phyloP scores from a whole-genome alignment of 1,140 invertebrate genomes.

The Sitodiplosis mosellana region DNA sequence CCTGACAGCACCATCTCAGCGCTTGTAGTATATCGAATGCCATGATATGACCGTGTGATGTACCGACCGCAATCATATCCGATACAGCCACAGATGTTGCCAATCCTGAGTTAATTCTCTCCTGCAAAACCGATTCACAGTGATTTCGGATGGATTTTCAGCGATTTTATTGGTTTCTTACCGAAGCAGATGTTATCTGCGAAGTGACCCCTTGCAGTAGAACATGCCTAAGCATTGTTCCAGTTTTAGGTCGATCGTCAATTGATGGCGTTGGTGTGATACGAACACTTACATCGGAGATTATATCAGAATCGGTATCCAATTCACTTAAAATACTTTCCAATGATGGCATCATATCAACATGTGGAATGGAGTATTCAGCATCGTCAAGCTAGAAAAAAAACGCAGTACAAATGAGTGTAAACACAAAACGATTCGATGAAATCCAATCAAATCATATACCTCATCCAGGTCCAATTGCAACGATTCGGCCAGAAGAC shows the following conservation, averaged over 20 bases:
- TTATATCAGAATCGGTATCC: constrained; percentile 36
- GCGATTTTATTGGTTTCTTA: constrained; percentile 24
- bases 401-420: constrained; percentile 9
- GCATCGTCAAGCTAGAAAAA: constrained; percentile 48
- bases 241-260: constrained; percentile 27
- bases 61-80: constrained; percentile 72
- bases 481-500: constrained; percentile 31
- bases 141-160: not conserved
- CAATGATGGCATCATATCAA: constrained; percentile 57
- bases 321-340: constrained; percentile 71
- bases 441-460: not conserved
- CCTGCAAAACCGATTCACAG: constrained; percentile 33
- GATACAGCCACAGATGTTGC: constrained; percentile 64
- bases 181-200: constrained; percentile 61
- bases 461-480: constrained; percentile 50
- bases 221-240: constrained; percentile 60
- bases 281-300: constrained; percentile 28
- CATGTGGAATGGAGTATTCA: constrained; percentile 64
- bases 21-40: constrained; percentile 74
- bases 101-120: constrained; percentile 72
- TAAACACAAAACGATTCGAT: not conserved
- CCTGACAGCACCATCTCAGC: constrained; percentile 68
- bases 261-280: constrained; percentile 29
- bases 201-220: constrained; percentile 69
- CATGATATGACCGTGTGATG: constrained; percentile 78